phyloP scores from a whole-genome alignment of 2,797 vertebrate species.

The Hephaestus fuliginosus region DNA sequence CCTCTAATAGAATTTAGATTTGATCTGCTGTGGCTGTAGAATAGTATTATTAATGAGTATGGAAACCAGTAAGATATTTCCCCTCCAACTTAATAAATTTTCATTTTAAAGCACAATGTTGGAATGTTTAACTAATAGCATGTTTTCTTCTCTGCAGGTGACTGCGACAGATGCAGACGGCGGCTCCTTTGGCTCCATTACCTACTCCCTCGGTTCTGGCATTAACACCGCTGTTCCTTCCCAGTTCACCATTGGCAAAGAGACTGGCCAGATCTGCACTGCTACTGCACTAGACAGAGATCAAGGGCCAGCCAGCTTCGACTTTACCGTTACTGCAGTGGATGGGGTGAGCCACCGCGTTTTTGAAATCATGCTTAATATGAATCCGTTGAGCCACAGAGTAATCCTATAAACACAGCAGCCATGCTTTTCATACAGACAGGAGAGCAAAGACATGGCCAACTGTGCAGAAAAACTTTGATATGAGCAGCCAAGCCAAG shows the following conservation, averaged over 20 bases:
- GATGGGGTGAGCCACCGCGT: conserved; percentile 91
- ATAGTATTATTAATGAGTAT: conserved; percentile 44
- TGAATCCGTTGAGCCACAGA: conserved; percentile 66
- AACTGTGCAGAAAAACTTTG: conserved; percentile 59
- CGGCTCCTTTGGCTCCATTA: conserved; percentile 90
- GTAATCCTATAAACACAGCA: conserved; percentile 72
- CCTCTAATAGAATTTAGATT: conserved; percentile 52
- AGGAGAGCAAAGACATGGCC: conserved; percentile 58
- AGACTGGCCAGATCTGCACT: conserved; percentile 93
- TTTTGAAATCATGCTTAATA: conserved; percentile 71
- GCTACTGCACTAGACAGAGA: conserved; percentile 90
- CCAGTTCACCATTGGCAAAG: conserved; percentile 91
- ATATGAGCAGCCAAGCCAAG: conserved; percentile 61
- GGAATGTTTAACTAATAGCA: conserved; percentile 47
- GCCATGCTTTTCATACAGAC: conserved; percentile 61
- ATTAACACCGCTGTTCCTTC: conserved; percentile 84
- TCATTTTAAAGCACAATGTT: conserved; percentile 27
- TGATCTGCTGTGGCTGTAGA: conserved; percentile 47
- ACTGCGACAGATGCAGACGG: conserved; percentile 94
- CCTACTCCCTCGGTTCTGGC: conserved; percentile 93
- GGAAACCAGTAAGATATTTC: conserved; percentile 46
- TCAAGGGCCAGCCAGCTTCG: conserved; percentile 90
- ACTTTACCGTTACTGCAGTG: conserved; percentile 93
- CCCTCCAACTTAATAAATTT: conserved; percentile 31
- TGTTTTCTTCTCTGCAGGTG: conserved; percentile 85